A percentile compares a stretch with the other conserved stretches of the same genome.
phyloP scores from a whole-genome alignment of 2,888 invertebrate genomes.

The Drosophila lacicola region DNA sequence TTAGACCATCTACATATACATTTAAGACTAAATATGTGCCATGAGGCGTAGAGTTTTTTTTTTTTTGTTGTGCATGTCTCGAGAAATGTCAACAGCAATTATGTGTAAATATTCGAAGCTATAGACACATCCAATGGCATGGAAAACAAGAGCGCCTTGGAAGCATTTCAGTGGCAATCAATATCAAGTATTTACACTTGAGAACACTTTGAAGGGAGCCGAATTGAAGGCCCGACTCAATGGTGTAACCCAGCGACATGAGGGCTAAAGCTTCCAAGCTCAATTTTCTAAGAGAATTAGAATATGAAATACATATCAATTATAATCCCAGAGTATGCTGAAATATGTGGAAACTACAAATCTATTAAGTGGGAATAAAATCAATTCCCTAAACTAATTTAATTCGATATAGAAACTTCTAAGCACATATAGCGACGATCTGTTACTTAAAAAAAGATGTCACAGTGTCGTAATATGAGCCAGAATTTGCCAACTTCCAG shows the following conservation, averaged over 20 bases:
- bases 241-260: constrained; percentile 10
- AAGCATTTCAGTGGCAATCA: constrained; percentile 45
- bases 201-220: constrained; percentile 10
- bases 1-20: neutral
- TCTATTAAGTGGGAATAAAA: too few relatives aligned
- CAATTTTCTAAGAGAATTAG: neutral
- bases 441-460: neutral
- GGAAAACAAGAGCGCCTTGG: constrained; percentile 50
- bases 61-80: constrained; percentile 9
- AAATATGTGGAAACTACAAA: too few relatives aligned
- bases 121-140: constrained; percentile 49
- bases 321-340: too few relatives aligned
- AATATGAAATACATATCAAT: too few relatives aligned
- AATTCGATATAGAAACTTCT: too few relatives aligned
- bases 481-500: neutral
- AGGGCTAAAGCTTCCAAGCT: neutral
- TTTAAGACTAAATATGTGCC: constrained; percentile 5
- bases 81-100: constrained; percentile 59
- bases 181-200: constrained; percentile 60
- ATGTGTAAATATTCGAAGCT: constrained; percentile 34
- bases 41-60: neutral
- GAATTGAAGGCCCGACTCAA: constrained; percentile 1
- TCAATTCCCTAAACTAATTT: too few relatives aligned
- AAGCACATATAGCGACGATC: too few relatives aligned
- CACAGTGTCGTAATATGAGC: neutral